phyloP scores from a whole-genome alignment of 2,797 vertebrate species.

The Molothrus ater region DNA sequence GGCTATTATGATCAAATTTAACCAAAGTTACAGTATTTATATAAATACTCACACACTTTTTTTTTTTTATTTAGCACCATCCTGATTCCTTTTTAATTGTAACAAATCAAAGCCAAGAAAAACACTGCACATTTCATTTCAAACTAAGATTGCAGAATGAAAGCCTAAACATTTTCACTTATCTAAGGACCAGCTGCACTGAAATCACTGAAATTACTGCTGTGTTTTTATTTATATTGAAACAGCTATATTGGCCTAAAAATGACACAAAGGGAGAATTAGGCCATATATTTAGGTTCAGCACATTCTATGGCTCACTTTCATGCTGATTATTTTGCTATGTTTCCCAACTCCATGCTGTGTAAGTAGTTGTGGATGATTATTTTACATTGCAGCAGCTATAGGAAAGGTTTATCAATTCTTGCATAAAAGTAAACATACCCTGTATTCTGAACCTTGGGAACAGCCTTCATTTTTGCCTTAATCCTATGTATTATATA shows the following conservation, averaged over 20 bases:
- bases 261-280: neutral
- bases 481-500: neutral
- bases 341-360: neutral
- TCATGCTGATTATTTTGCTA: constrained; percentile 19
- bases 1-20: neutral
- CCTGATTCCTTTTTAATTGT: neutral
- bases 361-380: constrained; percentile 1
- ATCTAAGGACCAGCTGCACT: neutral
- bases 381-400: constrained; percentile 14
- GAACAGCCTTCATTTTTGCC: neutral
- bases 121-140: neutral
- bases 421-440: neutral
- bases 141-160: neutral
- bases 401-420: neutral
- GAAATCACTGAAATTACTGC: neutral
- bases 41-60: neutral
- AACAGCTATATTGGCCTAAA: constrained; percentile 1
- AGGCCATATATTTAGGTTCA: neutral
- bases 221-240: neutral
- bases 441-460: neutral
- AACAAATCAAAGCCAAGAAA: neutral
- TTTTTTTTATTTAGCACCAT: neutral
- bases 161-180: neutral
- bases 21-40: neutral
- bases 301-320: neutral